phyloP scores from a whole-genome alignment of 2,888 invertebrate genomes.

The Zaprionus lineosus region DNA sequence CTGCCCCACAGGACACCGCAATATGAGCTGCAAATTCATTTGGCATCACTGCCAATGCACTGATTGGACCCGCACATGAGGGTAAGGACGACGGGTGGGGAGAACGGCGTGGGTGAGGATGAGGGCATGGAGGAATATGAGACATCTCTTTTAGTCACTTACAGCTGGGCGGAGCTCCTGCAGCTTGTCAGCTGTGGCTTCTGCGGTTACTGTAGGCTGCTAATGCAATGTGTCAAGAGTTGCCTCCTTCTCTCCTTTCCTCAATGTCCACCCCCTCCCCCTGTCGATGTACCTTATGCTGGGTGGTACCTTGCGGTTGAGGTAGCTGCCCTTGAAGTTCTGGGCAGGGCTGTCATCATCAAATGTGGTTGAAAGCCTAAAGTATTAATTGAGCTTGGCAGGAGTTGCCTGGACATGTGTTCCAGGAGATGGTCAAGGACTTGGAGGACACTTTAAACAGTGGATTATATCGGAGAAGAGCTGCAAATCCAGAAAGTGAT shows the following conservation, averaged over 20 bases:
- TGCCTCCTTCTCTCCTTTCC: no score
- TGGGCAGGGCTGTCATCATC: constrained; percentile 26
- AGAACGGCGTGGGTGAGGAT: no score
- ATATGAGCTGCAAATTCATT: constrained; percentile 52
- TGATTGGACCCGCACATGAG: constrained; percentile 2
- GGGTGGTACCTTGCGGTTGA: constrained; percentile 12
- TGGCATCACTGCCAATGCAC: constrained; percentile 37
- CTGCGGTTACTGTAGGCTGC: constrained; percentile 16
- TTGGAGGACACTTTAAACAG: no score
- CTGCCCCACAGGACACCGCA: constrained; percentile 36
- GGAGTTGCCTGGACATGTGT: no score
- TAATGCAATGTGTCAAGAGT: constrained; percentile 26
- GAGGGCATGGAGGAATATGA: constrained; percentile 27
- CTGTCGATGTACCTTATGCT: not conserved
- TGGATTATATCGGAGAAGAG: no score
- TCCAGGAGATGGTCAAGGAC: no score
- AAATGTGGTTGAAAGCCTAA: constrained; percentile 26
- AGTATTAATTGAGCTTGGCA: constrained; percentile 29
- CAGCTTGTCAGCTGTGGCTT: constrained; percentile 23
- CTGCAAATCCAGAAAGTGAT: no score
- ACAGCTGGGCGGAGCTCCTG: not conserved
- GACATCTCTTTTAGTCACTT: constrained; percentile 1
- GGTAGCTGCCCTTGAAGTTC: constrained; percentile 13
- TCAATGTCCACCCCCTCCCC: no score
- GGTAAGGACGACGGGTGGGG: no score